Percentiles rank a stretch among this genome's conserved stretches.
These are phyloP conservation scores for Poeciliopsis occidentalis DNA, from an alignment of 2,113 vertebrate genomes.

Conservation along the genomic window DNA sequence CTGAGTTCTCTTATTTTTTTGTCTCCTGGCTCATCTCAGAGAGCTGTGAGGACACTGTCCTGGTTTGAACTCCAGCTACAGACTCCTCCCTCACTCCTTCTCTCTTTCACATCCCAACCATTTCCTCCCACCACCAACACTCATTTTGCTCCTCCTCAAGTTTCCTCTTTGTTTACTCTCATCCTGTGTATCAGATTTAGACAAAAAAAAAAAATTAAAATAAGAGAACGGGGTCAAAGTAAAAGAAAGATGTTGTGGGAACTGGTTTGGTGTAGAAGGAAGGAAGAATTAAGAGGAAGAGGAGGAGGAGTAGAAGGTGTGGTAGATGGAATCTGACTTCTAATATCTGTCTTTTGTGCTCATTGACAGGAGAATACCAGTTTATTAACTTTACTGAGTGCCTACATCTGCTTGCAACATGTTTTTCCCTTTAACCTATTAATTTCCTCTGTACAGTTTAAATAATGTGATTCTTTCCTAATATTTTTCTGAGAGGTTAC, in stretches of 20 bases:
- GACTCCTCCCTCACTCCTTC: conserved; percentile 31
- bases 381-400: conserved; percentile 3
- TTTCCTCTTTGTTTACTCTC: conserved; percentile 16
- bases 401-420: background rate
- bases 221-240: background rate
- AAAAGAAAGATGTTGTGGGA: conserved; percentile 13
- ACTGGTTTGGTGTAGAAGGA: background rate
- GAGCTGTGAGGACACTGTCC: conserved; percentile 65
- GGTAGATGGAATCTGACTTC: background rate
- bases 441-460: too few species aligned
- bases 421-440: background rate
- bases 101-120: conserved; percentile 19
- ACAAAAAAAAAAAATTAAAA: background rate
- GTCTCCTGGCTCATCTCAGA: conserved; percentile 19
- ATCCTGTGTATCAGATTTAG: conserved; percentile 12
- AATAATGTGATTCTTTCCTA: background rate
- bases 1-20: conserved; percentile 7
- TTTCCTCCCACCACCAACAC: conserved; percentile 15
- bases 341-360: conserved; percentile 14
- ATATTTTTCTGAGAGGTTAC: background rate
- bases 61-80: conserved; percentile 54
- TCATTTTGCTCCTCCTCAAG: conserved; percentile 8
- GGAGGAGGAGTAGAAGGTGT: background rate
- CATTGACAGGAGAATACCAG: conserved; percentile 11
- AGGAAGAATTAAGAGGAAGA: background rate